Percentiles rank a stretch among this genome's conserved stretches.
Conservation (phyloP, 2,888 invertebrate genomes). For the Argyresthia goedartella region DNA sequence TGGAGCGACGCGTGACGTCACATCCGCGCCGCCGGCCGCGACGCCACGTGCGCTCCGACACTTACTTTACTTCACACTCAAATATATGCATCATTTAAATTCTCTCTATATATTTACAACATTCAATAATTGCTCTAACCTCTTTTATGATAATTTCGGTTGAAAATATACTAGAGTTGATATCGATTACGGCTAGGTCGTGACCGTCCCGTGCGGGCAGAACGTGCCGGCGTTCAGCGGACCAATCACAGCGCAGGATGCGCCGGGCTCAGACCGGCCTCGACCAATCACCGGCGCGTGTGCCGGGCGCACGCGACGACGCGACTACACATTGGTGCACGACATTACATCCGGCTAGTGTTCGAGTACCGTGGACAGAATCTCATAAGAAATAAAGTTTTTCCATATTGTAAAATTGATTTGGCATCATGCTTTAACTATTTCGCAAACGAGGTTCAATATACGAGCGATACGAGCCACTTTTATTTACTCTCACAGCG, state of each 20-base stretch:
- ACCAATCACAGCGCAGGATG: conserved; percentile 3
- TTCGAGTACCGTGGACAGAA: conserved; percentile 16
- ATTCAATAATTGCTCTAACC: conserved; percentile 32
- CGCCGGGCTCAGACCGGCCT: conserved; percentile 1
- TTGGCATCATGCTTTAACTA: neutral
- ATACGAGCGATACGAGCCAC: neutral
- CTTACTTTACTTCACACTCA: conserved; percentile 10
- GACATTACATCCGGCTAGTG: conserved; percentile 5
- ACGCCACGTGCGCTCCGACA: neutral
- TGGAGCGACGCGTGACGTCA: conserved; percentile 16
- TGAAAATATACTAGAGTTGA: conserved; percentile 20
- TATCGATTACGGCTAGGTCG: conserved; percentile 8
- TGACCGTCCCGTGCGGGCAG: conserved; percentile 6
- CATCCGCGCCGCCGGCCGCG: conserved; percentile 9
- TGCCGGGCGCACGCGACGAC: neutral
- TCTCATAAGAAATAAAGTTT: conserved; percentile 18
- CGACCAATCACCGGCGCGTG: neutral
- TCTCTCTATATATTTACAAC: conserved; percentile 37
- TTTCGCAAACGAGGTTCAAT: neutral
- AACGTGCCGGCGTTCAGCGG: neutral
- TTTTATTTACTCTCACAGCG: too few species aligned
- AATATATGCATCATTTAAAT: conserved; percentile 15
- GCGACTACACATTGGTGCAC: neutral
- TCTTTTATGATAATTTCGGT: conserved; percentile 18
- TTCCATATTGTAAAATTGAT: conserved; percentile 6